Conservation (phyloP, 2,113 vertebrate species). For the Ellobius talpinus region DNA sequence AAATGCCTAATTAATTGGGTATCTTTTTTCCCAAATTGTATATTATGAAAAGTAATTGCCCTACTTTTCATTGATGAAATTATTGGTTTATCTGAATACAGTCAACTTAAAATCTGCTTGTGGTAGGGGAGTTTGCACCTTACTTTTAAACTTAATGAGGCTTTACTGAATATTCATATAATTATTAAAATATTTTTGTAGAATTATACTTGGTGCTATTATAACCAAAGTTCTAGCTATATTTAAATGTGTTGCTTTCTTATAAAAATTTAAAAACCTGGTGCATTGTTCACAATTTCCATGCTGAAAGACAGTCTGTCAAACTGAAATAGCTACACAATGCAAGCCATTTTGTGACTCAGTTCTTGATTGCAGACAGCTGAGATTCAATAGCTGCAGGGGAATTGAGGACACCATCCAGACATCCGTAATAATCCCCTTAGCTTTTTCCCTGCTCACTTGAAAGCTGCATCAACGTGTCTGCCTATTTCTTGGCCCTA, state of each 20-base stretch:
- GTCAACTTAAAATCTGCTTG: constrained; percentile 70
- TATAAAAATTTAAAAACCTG: constrained; percentile 76
- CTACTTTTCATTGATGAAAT: constrained; percentile 73
- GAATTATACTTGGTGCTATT: constrained; percentile 70
- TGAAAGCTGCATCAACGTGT: constrained; percentile 75
- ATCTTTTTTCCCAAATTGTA: constrained; percentile 58
- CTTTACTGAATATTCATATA: constrained; percentile 72
- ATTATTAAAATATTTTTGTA: constrained; percentile 72
- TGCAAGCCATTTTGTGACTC: constrained; percentile 77
- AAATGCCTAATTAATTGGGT: constrained; percentile 66
- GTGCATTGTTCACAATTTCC: constrained; percentile 81
- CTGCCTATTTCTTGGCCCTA: constrained; percentile 65
- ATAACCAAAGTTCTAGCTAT: constrained; percentile 68
- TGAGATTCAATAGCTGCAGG: constrained; percentile 76
- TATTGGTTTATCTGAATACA: constrained; percentile 71
- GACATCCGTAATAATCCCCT: constrained; percentile 62
- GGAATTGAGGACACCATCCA: constrained; percentile 76
- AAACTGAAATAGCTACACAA: constrained; percentile 79
- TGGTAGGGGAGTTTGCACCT: constrained; percentile 41
- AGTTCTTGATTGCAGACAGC: constrained; percentile 83
- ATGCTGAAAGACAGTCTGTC: constrained; percentile 77
- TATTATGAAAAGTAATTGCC: constrained; percentile 72
- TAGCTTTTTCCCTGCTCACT: constrained; percentile 18
- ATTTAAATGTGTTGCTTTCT: constrained; percentile 72
- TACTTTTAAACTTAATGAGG: constrained; percentile 68